Percentiles rank a stretch among this genome's conserved stretches.
phyloP scores from a whole-genome alignment of 2,113 vertebrate genomes.

The Mungos mungo region DNA sequence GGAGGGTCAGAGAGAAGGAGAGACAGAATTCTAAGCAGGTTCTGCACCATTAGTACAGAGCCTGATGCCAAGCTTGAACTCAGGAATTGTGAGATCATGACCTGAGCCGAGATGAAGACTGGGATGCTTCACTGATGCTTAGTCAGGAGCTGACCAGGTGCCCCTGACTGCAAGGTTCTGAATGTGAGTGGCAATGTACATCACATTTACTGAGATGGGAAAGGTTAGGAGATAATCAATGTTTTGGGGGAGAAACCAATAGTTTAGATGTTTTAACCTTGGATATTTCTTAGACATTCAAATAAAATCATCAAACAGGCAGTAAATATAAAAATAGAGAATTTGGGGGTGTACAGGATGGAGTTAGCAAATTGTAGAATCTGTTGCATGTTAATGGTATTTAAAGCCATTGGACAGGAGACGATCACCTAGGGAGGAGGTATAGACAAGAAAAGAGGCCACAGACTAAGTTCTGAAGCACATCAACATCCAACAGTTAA shows the following conservation, averaged over 20 bases:
- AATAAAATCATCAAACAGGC: neutral
- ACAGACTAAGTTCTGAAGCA: neutral
- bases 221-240: neutral
- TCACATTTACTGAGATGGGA: neutral
- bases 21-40: too few relatives aligned
- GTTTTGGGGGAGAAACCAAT: neutral
- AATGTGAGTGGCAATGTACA: neutral
- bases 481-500: neutral
- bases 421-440: neutral
- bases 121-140: too few relatives aligned
- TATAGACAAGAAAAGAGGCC: neutral
- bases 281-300: neutral
- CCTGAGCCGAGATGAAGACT: too few relatives aligned
- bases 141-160: too few relatives aligned
- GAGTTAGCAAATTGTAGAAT: neutral
- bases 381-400: neutral
- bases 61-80: too few relatives aligned
- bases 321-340: neutral
- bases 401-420: neutral
- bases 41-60: too few relatives aligned
- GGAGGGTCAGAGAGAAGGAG: too few relatives aligned
- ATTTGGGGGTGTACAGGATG: neutral
- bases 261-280: neutral
- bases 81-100: too few relatives aligned
- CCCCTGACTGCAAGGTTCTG: neutral